These are phyloP conservation scores for Pachypeltis micranthus DNA, from an alignment of 1,140 invertebrate genomes.

Conservation along the genomic window DNA sequence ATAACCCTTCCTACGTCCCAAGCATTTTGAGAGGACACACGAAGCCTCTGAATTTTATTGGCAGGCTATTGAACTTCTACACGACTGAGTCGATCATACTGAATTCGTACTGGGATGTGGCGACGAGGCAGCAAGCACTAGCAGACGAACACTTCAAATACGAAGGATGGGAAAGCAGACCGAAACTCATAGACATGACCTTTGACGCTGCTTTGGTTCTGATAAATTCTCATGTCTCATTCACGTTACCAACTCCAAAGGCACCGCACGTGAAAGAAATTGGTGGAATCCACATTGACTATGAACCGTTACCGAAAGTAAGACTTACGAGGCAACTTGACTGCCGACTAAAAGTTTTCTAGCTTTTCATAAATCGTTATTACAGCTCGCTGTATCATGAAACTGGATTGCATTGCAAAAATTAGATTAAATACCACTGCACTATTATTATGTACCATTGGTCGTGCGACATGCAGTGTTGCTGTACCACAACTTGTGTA, in stretches of 20 bases:
- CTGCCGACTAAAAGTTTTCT: too few relatives aligned
- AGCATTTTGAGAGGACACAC: not conserved
- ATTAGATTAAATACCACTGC: too few relatives aligned
- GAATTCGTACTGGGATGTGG: not conserved
- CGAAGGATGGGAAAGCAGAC: conserved; percentile 18
- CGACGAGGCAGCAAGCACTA: conserved; percentile 4
- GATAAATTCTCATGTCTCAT: conserved; percentile 42
- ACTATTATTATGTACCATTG: too few relatives aligned
- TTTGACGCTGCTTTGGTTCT: not conserved
- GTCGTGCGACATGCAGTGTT: too few relatives aligned
- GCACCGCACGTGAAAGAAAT: conserved; percentile 42
- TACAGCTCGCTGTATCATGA: too few relatives aligned
- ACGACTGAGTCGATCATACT: not conserved
- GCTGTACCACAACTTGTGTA: too few relatives aligned
- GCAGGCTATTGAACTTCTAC: conserved; percentile 12
- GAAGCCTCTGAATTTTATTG: conserved; percentile 6
- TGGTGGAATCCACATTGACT: conserved; percentile 42
- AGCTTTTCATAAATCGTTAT: too few relatives aligned
- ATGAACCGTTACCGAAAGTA: too few relatives aligned
- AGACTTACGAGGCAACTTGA: too few relatives aligned
- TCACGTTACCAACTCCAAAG: conserved; percentile 37
- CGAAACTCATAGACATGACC: conserved; percentile 1
- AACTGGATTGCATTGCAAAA: too few relatives aligned
- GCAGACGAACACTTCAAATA: conserved; percentile 17
- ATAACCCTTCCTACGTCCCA: conserved; percentile 16